Evolutionary conservation across 2,797 vertebrate species (phyloP).

Genomic region (Coranthus polyacanthus): DNA sequence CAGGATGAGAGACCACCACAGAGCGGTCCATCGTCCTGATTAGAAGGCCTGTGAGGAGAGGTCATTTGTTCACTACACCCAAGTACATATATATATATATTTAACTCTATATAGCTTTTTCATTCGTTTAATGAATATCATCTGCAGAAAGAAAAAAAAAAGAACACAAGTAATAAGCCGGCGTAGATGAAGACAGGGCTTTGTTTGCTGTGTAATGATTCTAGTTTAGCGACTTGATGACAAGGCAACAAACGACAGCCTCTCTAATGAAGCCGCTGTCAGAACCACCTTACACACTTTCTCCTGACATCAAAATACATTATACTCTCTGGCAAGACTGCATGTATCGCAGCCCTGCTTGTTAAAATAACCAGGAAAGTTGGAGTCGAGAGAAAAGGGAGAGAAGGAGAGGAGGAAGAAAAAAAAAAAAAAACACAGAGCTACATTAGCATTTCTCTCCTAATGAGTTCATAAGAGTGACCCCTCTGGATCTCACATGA

Average conservation of each 20-base stretch:
- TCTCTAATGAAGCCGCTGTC: slow-evolving; percentile 60
- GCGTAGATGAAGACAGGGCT: slow-evolving; percentile 9
- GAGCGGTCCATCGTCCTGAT: slow-evolving; percentile 39
- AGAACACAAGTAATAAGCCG: not conserved
- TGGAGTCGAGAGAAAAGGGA: slow-evolving; percentile 56
- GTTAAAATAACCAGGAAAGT: slow-evolving; percentile 69
- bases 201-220: slow-evolving; percentile 56
- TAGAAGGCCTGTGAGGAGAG: slow-evolving; percentile 32
- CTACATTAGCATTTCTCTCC: slow-evolving; percentile 87
- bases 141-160: slow-evolving; percentile 3
- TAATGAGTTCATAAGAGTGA: slow-evolving; percentile 92
- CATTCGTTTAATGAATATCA: slow-evolving; percentile 9
- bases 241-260: slow-evolving; percentile 53
- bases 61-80: slow-evolving; percentile 35
- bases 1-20: slow-evolving; percentile 44
- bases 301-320: slow-evolving; percentile 55
- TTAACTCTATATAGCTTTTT: slow-evolving; percentile 4
- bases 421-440: slow-evolving; percentile 51
- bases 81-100: slow-evolving; percentile 3
- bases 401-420: slow-evolving; percentile 29
- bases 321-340: slow-evolving; percentile 38
- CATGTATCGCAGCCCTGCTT: slow-evolving; percentile 32
- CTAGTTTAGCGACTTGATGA: slow-evolving; percentile 47
- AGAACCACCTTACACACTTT: slow-evolving; percentile 44
- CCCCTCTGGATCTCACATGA: slow-evolving; percentile 92